Evolutionary conservation across 64 coral and sea anemone genomes (phyloP), one percentile per base, ranked within the genome.

Genomic region (Actinia tenebrosa): DNA sequence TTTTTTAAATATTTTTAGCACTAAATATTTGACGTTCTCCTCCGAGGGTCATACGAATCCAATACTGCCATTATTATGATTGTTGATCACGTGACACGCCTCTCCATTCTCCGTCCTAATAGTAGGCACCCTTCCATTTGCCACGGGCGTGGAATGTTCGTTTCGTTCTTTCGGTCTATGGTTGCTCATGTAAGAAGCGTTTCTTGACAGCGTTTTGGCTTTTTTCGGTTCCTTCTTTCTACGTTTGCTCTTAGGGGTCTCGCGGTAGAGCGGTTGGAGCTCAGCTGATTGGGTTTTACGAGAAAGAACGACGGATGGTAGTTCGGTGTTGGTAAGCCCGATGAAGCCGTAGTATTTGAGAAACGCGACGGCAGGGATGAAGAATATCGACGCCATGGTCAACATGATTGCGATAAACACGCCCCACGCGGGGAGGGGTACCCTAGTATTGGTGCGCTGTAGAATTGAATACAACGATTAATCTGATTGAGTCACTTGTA

Each of bases 401-500:
- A 99, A 64, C 18, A 92, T 90, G 47, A 99, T 92, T 14, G 84
- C 97, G n/a, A 94, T 83, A 80, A 99, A 92, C 7, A 95, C 87
- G 3, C 85, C 91, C 97, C 97, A 99, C 1, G 93, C 77, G 5
- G 97, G 97, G 64, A 95, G 92, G 43, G 93, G 91, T 27, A 59
- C 80, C 19, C 0, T 4, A 3, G 72, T 45, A 44, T 61, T 85
- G 80, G 68, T 83, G 7, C 91, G 90, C 97, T 99, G 78, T 84
- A 7, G 44, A 80, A 53, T 64, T 25, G 77, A 43, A 64, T 19
- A 61, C 13, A 84, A 45, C 27, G 22, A 19, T 23, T 44, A 85
- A 50, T 37, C 30, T 37, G 30, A 37, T 37, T 37, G 30, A 37
- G 1, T 37, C 30, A 37, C 1, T 37, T 37, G n/a, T n/a, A n/a